Evolutionary conservation across 2,113 vertebrate species (phyloP), one percentile per base, ranked within the genome.

Genomic region (Sinocyclocheilus anophthalmus): DNA sequence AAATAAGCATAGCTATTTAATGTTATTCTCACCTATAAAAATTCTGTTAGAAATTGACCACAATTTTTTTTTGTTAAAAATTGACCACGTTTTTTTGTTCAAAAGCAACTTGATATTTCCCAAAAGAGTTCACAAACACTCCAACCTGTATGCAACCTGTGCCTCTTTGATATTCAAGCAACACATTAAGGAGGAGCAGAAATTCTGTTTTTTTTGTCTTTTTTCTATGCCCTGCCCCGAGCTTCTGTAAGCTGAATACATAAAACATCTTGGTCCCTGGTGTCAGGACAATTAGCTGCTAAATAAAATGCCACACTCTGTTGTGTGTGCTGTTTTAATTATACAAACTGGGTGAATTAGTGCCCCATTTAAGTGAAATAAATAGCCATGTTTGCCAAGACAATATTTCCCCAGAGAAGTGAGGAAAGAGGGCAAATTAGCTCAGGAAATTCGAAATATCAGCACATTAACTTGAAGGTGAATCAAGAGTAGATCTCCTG

Each of bases 281-380:
- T 95, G 97, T 97, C 95, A 95, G 96, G 96, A 96, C 97, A 98
- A 99, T 98, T 98, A 99, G 96, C 95, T 94, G 96, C 96, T 97
- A 97, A 99, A 97, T 98, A 97, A 98, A 99, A 97, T 95, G 95
- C 96, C 95, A 94, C 93, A 91, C 94, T 95, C 93, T 93, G 96
- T 93, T 96, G 96, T 95, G 95, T 90, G 93, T 96, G 95, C 96
- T 95, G 95, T 97, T 97, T 96, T 96, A 97, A 97, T 98, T 98
- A 96, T 96, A 92, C 94, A 94, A 96, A 95, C 94, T 94, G 93
- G 95, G 95, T 95, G 95, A 96, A 97, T 96, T 95, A 96, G 95
- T 93, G 94, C 94, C 92, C 95, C 94, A 92, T 95, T 97, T 96
- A 95, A 96, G 94, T 94, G 93, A 97, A 97, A 96, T 96, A 97